phyloP scores from a whole-genome alignment of 2,113 vertebrate species.

The Rhegmatorhina hoffmannsi region DNA sequence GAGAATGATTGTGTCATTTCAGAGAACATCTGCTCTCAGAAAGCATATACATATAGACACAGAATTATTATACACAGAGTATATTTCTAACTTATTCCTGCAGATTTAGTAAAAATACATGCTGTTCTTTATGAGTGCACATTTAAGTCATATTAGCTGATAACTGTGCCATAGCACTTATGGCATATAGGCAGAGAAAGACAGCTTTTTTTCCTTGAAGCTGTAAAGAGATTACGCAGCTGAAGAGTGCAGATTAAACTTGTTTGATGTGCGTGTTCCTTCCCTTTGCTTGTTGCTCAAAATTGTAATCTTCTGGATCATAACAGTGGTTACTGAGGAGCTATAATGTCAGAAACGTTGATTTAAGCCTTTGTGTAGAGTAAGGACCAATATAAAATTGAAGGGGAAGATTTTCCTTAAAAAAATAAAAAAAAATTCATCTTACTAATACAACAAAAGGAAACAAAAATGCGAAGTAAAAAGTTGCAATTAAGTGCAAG shows the following conservation, averaged over 20 bases:
- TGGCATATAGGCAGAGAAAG: background rate
- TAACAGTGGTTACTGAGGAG: background rate
- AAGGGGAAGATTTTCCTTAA: background rate
- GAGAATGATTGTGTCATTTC: constrained; percentile 1
- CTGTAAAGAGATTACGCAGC: background rate
- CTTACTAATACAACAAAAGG: background rate
- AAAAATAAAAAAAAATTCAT: background rate
- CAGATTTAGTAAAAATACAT: background rate
- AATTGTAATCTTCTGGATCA: background rate
- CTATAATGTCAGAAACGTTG: background rate
- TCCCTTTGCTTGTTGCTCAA: background rate
- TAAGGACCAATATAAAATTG: background rate
- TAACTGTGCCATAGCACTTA: background rate
- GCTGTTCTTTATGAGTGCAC: background rate
- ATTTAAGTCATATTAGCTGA: background rate
- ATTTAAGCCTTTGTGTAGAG: background rate
- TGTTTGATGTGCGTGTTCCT: background rate
- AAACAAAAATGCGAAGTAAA: background rate
- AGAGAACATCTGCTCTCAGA: background rate
- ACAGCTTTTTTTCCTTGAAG: background rate
- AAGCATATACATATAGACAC: background rate
- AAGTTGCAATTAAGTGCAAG: background rate
- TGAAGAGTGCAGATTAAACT: background rate
- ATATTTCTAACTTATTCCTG: background rate
- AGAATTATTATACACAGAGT: background rate